Percentiles rank a stretch among this genome's conserved stretches.
Conservation (phyloP, 35 echinoderm and acorn worm species). For the Anneissia japonica region DNA sequence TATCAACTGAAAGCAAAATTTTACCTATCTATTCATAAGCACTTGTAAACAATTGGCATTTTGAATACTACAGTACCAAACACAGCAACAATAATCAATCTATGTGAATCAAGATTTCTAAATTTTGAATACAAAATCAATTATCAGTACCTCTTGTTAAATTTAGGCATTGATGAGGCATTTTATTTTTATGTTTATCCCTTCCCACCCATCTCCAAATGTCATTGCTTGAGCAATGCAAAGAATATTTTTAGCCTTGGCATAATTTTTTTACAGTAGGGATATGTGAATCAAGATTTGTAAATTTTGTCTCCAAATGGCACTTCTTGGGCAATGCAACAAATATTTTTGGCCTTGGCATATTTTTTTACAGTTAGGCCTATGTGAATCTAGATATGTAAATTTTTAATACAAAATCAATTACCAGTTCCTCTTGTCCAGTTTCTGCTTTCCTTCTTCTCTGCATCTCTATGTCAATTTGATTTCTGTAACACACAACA, state of each 20-base stretch:
- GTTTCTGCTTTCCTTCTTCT: conserved; percentile 77
- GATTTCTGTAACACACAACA: conserved; percentile 66
- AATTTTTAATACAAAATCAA: neutral
- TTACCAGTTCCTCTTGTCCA: conserved; percentile 79
- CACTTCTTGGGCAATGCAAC: neutral
- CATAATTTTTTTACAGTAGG: neutral
- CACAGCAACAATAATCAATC: too few relatives aligned
- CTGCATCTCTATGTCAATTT: conserved; percentile 87
- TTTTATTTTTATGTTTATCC: too few relatives aligned
- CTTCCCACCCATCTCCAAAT: too few relatives aligned
- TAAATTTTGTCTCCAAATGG: neutral
- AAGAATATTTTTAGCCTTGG: neutral
- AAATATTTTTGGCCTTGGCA: neutral
- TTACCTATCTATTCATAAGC: too few relatives aligned
- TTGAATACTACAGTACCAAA: too few relatives aligned
- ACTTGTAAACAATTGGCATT: too few relatives aligned
- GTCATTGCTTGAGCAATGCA: neutral
- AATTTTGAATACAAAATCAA: neutral
- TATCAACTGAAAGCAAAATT: too few relatives aligned
- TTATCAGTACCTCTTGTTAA: too few relatives aligned
- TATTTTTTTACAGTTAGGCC: neutral
- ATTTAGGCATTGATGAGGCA: too few relatives aligned
- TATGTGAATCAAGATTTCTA: neutral
- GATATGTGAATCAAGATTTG: neutral
- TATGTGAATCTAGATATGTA: neutral